Percentiles rank a stretch among this genome's conserved stretches.
phyloP scores from a whole-genome alignment of 2,888 invertebrate genomes.

The Aphidius colemani region DNA sequence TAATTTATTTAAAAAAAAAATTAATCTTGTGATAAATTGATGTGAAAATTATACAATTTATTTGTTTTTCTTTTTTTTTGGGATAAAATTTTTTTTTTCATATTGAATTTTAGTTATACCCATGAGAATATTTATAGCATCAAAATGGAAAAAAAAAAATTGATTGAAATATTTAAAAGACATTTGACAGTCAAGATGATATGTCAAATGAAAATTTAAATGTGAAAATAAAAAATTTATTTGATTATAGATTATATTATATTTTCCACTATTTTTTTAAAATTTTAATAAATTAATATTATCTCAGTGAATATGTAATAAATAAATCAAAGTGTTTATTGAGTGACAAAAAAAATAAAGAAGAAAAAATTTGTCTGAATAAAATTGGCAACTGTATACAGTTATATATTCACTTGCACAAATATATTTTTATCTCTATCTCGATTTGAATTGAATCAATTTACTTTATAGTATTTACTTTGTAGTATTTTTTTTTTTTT shows the following conservation, averaged over 20 bases:
- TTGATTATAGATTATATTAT: too few relatives aligned
- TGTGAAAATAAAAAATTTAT: background rate
- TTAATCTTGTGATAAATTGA: background rate
- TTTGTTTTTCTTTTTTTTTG: background rate
- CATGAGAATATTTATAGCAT: background rate
- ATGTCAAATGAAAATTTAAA: too few relatives aligned
- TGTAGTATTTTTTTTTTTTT: background rate
- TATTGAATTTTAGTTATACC: background rate
- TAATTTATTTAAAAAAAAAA: background rate
- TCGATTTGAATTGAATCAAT: too few relatives aligned
- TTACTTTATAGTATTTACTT: too few relatives aligned
- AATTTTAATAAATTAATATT: too few relatives aligned
- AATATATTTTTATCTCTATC: background rate
- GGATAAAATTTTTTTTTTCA: too few relatives aligned
- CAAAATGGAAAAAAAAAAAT: constrained; percentile 4
- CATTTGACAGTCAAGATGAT: too few relatives aligned
- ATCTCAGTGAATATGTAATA: background rate
- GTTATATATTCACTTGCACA: background rate
- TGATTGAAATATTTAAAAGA: background rate
- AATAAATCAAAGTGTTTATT: background rate
- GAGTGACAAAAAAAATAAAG: constrained; percentile 7
- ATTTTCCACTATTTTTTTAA: too few relatives aligned
- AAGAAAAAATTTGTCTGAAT: too few relatives aligned
- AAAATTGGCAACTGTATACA: background rate
- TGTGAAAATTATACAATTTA: background rate